A percentile compares a stretch with the other conserved stretches of the same genome.
These are phyloP conservation scores for Charadrius vociferus DNA, from an alignment of 2,113 vertebrate species.

Conservation along the genomic window DNA sequence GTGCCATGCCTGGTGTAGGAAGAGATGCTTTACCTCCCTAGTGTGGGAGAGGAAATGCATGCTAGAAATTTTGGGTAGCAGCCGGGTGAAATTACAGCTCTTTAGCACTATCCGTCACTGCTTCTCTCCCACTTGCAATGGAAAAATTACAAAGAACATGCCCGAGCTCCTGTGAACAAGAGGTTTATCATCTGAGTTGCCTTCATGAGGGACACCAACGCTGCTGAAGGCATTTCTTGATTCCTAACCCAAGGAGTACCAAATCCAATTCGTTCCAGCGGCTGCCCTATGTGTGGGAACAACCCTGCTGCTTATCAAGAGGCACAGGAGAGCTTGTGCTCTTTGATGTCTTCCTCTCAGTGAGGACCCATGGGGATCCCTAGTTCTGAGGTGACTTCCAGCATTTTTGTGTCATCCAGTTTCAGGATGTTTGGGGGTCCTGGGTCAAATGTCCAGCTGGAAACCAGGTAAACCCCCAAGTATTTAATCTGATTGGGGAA, in stretches of 20 bases:
- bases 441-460: background rate
- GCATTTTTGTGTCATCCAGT: background rate
- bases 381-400: background rate
- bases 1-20: background rate
- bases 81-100: background rate
- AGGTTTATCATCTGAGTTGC: background rate
- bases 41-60: background rate
- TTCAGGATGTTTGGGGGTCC: background rate
- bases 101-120: background rate
- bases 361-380: background rate
- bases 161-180: background rate
- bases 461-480: background rate
- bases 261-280: background rate
- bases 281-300: too few species aligned
- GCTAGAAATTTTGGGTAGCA: background rate
- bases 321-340: background rate
- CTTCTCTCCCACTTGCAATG: background rate
- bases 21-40: background rate
- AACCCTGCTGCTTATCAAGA: background rate
- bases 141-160: background rate
- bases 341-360: background rate
- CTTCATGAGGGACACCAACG: background rate
- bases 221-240: background rate
- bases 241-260: background rate
- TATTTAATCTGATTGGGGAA: background rate